Conservation (phyloP, 2,797 vertebrate genomes). For the Alauda arvensis region DNA sequence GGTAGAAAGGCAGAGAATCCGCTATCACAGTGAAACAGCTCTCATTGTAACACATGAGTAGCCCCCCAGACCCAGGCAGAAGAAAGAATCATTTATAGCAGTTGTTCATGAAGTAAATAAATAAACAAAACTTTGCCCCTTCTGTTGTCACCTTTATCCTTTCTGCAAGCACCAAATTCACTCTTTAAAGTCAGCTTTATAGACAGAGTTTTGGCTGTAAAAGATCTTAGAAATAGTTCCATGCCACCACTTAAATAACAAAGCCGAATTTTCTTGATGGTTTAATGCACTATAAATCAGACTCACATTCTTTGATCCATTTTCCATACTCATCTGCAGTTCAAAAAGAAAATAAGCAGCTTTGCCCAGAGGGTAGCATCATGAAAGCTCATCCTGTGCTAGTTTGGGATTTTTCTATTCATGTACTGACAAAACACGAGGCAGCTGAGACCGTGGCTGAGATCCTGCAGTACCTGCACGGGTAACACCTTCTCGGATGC, state of each 20-base stretch:
- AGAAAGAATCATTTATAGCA: background rate
- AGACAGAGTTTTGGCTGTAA: background rate
- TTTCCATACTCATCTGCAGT: background rate
- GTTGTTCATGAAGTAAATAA: background rate
- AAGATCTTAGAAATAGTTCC: background rate
- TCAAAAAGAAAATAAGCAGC: slow-evolving; percentile 15
- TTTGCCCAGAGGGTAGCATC: background rate
- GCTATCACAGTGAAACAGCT: background rate
- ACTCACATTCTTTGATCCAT: background rate
- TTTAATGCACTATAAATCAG: background rate
- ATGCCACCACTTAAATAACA: background rate
- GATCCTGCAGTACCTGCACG: background rate
- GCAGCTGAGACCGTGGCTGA: background rate
- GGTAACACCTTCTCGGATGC: background rate
- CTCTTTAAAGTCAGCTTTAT: background rate
- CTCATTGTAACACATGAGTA: background rate
- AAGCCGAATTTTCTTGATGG: background rate
- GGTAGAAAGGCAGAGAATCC: background rate
- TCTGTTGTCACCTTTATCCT: background rate
- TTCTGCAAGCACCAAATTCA: background rate
- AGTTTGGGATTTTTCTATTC: background rate
- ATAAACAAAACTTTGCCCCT: background rate
- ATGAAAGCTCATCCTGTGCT: background rate
- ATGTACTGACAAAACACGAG: background rate
- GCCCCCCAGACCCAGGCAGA: accelerated